Evolutionary conservation across 1,140 invertebrate species (phyloP).

Genomic region (Polypedilum pembai): DNA sequence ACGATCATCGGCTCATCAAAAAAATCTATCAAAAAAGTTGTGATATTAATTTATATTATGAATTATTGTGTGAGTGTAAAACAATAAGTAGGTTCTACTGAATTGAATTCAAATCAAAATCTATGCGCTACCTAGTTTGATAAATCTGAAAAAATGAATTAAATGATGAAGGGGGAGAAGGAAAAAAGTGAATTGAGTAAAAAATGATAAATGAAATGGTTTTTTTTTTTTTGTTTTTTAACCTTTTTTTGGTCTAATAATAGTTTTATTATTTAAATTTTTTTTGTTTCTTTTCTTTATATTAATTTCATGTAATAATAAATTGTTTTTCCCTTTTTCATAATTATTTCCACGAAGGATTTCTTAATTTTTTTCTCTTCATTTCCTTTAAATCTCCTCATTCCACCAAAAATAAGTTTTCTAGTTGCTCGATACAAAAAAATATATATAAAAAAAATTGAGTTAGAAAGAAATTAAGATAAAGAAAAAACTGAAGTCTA

Average conservation of each 20-base stretch:
- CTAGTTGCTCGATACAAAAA: background rate
- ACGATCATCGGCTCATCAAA: no score
- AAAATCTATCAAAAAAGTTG: no score
- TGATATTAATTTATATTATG: no score
- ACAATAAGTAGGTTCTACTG: no score
- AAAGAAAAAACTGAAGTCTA: background rate
- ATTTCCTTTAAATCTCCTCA: background rate
- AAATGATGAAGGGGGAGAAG: background rate
- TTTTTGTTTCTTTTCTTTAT: conserved; percentile 1
- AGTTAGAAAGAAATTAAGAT: background rate
- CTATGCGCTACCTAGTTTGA: no score
- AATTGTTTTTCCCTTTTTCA: conserved; percentile 4
- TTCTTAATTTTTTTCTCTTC: background rate
- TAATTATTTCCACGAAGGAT: background rate
- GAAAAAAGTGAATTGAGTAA: background rate
- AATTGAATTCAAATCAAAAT: no score
- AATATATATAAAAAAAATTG: background rate
- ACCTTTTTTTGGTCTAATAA: conserved; percentile 18
- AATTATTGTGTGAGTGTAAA: no score
- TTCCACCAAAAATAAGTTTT: conserved; percentile 3
- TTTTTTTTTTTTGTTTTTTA: background rate
- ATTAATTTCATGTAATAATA: conserved; percentile 20
- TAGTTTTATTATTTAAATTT: background rate
- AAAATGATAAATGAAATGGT: conserved; percentile 6
- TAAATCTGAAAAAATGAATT: background rate